phyloP scores from a whole-genome alignment of 2,113 vertebrate genomes.

The Gavia stellata region DNA sequence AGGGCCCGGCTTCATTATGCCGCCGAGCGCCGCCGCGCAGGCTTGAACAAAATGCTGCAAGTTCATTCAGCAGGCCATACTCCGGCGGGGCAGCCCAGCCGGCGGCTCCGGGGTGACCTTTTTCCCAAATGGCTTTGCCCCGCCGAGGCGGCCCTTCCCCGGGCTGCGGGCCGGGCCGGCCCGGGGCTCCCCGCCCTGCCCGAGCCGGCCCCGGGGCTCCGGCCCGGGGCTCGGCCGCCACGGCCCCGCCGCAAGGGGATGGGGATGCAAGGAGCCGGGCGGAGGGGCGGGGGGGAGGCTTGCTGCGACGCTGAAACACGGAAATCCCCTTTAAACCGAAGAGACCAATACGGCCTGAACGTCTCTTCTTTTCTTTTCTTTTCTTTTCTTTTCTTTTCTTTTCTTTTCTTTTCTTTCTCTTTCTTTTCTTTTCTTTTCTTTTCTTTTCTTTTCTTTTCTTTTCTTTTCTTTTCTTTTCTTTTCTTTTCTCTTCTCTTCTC shows the following conservation, averaged over 20 bases:
- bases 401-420: too few relatives aligned
- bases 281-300: neutral
- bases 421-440: too few relatives aligned
- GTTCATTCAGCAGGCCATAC: conserved; percentile 39
- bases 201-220: too few relatives aligned
- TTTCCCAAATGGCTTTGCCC: neutral
- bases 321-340: neutral
- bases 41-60: conserved; percentile 35
- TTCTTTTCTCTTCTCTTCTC: too few relatives aligned
- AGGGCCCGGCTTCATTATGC: conserved; percentile 69
- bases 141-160: neutral
- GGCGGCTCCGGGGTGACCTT: neutral
- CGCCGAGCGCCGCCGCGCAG: conserved; percentile 21
- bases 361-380: rapidly evolving
- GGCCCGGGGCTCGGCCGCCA: too few relatives aligned
- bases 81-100: neutral
- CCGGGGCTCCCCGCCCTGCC: neutral
- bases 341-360: neutral
- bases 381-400: rapidly evolving
- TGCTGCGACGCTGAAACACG: neutral
- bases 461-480: rapidly evolving
- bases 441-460: rapidly evolving
- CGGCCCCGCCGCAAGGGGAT: neutral
- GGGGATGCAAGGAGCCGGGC: neutral
- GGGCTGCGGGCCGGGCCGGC: neutral